A percentile compares a stretch with the other conserved stretches of the same genome.
Conservation (phyloP, 2,888 invertebrate species). For the Diadegma fenestrale region DNA sequence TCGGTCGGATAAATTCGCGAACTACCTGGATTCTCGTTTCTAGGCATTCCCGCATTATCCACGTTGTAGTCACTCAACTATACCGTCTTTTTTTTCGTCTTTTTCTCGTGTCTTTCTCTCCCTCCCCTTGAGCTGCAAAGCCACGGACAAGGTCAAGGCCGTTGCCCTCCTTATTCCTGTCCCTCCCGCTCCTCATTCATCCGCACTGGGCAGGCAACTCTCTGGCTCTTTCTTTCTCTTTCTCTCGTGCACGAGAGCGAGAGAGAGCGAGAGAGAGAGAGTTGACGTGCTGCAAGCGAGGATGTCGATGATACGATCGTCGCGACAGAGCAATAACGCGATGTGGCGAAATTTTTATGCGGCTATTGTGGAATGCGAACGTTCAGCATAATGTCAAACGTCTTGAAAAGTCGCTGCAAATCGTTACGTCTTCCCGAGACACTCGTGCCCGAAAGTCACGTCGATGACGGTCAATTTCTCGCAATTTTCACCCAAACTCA, state of each 20-base stretch:
- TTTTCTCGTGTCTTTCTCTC: slow-evolving; percentile 41
- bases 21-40: slow-evolving; percentile 58
- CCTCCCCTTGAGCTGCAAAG: slow-evolving; percentile 71
- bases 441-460: background rate
- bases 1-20: slow-evolving; percentile 35
- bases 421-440: background rate
- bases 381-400: slow-evolving; percentile 49
- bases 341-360: slow-evolving; percentile 25
- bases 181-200: slow-evolving; percentile 67
- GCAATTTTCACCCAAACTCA: background rate
- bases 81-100: slow-evolving; percentile 9
- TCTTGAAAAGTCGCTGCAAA: slow-evolving; percentile 14
- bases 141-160: slow-evolving; percentile 83
- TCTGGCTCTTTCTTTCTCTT: slow-evolving; percentile 39
- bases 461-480: background rate
- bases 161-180: slow-evolving; percentile 76
- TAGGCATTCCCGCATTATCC: slow-evolving; percentile 48
- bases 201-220: slow-evolving; percentile 59
- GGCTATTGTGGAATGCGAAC: slow-evolving; percentile 36
- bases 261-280: slow-evolving; percentile 16
- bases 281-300: slow-evolving; percentile 67
- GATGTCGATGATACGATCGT: slow-evolving; percentile 72
- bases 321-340: slow-evolving; percentile 31
- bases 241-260: slow-evolving; percentile 27
- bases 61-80: slow-evolving; percentile 14